These are phyloP conservation scores for Ichneumoninae sp. DNA, from an alignment of 2,888 invertebrate species.

Conservation along the genomic window DNA sequence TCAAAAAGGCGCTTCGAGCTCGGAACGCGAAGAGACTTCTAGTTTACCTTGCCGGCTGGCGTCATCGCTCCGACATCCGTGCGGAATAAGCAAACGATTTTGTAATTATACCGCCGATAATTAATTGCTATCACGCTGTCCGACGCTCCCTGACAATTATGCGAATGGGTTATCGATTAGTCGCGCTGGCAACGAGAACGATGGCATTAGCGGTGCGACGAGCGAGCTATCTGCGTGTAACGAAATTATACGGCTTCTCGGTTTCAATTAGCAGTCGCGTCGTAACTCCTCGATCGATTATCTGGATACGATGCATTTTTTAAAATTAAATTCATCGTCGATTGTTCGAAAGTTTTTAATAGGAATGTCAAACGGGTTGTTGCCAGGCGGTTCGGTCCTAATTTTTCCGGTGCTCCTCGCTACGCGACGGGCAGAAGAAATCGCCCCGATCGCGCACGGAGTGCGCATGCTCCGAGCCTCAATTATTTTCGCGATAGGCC, in stretches of 20 bases:
- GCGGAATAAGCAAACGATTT: conserved; percentile 35
- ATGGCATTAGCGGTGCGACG: conserved; percentile 29
- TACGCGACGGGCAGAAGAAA: conserved; percentile 36
- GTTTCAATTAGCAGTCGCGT: neutral
- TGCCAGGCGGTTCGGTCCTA: neutral
- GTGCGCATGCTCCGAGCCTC: neutral
- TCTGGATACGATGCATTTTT: neutral
- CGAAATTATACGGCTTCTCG: conserved; percentile 43
- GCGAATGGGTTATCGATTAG: conserved; percentile 63
- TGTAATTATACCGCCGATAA: conserved; percentile 43
- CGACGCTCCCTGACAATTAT: conserved; percentile 54
- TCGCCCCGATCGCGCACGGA: conserved; percentile 35
- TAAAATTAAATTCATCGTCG: neutral
- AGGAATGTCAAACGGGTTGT: neutral
- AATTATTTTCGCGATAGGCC: conserved; percentile 32
- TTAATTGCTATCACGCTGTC: conserved; percentile 51
- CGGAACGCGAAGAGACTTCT: conserved; percentile 25
- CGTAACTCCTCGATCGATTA: neutral
- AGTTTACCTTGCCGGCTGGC: conserved; percentile 43
- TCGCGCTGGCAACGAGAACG: conserved; percentile 9
- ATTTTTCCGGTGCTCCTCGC: neutral
- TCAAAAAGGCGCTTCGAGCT: conserved; percentile 36
- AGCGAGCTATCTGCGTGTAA: conserved; percentile 12
- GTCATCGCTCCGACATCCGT: conserved; percentile 37
- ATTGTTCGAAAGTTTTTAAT: neutral